These are phyloP conservation scores for Pinctada fucata DNA, from an alignment of 2,888 invertebrate genomes.

Conservation along the genomic window DNA sequence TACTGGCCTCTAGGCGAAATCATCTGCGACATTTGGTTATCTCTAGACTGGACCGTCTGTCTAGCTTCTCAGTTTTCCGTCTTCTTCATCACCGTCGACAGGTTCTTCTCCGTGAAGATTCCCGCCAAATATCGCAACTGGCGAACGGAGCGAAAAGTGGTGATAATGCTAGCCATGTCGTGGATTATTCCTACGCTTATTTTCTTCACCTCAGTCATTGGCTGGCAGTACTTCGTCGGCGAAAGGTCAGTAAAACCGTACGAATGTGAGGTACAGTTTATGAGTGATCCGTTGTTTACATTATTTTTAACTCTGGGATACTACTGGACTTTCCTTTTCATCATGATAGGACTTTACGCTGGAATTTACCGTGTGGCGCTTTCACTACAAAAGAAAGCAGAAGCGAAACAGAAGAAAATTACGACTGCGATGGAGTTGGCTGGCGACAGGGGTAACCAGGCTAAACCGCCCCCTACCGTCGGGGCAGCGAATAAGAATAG, in stretches of 20 bases:
- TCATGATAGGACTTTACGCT: slow-evolving; percentile 95
- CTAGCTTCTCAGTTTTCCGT: slow-evolving; percentile 99
- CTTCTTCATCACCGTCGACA: slow-evolving; percentile 96
- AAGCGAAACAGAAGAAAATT: slow-evolving; percentile 93
- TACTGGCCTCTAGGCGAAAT: slow-evolving; percentile 98
- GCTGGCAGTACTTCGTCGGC: slow-evolving; percentile 99
- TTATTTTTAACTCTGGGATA: slow-evolving; percentile 97
- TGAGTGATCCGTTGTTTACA: slow-evolving; percentile 97
- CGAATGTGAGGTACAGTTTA: slow-evolving; percentile 96
- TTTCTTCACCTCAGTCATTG: slow-evolving; percentile 98
- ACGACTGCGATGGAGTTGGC: slow-evolving; percentile 75
- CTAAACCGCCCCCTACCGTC: slow-evolving; percentile 26
- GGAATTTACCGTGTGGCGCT: slow-evolving; percentile 98
- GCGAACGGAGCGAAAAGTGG: slow-evolving; percentile 94
- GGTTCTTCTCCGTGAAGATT: slow-evolving; percentile 98
- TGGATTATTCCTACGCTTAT: slow-evolving; percentile 97
- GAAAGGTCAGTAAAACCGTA: slow-evolving; percentile 90
- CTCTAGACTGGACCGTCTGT: slow-evolving; percentile 99
- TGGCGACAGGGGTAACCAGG: slow-evolving; percentile 48
- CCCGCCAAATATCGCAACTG: slow-evolving; percentile 97
- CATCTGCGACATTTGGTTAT: slow-evolving; percentile 98
- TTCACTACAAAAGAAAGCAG: slow-evolving; percentile 97
- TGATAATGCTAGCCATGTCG: slow-evolving; percentile 96
- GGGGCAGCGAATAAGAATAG: slow-evolving; percentile 39
- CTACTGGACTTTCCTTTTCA: slow-evolving; percentile 97